A percentile compares a stretch with the other conserved stretches of the same genome.
These are phyloP conservation scores for Anolis carolinensis DNA, from an alignment of 2,113 vertebrate species.

Conservation along the genomic window DNA sequence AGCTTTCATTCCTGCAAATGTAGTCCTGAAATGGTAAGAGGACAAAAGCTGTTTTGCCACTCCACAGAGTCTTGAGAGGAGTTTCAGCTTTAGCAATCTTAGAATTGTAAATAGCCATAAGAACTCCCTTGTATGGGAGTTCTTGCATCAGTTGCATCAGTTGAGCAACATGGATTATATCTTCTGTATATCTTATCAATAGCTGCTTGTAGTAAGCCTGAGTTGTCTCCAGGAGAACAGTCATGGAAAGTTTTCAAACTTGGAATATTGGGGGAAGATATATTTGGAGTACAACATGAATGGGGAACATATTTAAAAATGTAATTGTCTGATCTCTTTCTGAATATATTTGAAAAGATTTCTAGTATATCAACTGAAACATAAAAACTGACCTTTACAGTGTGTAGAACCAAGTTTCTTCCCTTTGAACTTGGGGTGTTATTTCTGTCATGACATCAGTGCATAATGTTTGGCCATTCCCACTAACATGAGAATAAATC, in stretches of 20 bases:
- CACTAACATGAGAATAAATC: too few species aligned
- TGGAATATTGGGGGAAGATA: not conserved
- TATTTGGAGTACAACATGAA: not conserved
- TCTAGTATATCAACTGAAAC: not conserved
- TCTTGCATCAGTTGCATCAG: too few species aligned
- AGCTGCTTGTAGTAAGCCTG: not conserved
- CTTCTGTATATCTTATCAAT: too few species aligned
- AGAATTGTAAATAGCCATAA: not conserved
- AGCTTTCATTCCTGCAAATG: conserved; percentile 92
- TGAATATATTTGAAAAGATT: not conserved
- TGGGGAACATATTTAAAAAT: not conserved
- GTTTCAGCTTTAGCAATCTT: not conserved
- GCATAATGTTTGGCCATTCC: too few species aligned
- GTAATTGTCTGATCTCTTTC: not conserved
- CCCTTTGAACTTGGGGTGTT: too few species aligned
- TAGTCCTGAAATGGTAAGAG: conserved; percentile 87
- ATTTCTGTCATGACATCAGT: too few species aligned
- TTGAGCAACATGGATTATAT: too few species aligned
- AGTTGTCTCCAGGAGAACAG: not conserved
- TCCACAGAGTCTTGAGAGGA: not conserved
- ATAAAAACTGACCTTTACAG: not conserved
- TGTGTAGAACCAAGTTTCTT: too few species aligned
- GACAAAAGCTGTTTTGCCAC: not conserved
- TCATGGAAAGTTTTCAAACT: not conserved
- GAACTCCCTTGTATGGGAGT: not conserved